These are phyloP conservation scores for Malurus cyaneus DNA, from an alignment of 2,113 vertebrate species.

Conservation along the genomic window DNA sequence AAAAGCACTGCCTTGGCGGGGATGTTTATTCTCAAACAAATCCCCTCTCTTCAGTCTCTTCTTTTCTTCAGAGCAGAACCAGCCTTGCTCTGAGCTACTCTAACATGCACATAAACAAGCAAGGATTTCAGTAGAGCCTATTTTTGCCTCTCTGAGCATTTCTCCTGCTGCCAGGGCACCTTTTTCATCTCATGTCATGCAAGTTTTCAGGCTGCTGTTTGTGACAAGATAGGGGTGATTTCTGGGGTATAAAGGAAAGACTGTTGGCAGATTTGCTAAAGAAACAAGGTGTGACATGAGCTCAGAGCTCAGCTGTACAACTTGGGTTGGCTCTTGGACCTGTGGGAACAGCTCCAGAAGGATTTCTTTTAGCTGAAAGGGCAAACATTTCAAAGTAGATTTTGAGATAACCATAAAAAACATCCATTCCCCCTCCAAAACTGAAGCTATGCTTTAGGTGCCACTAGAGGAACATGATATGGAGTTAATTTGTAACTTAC, in stretches of 20 bases:
- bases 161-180: not conserved
- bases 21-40: not conserved
- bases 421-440: not conserved
- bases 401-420: not conserved
- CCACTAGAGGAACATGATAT: not conserved
- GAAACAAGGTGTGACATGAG: not conserved
- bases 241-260: not conserved
- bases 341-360: not conserved
- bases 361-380: not conserved
- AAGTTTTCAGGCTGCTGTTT: not conserved
- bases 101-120: not conserved
- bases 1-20: not conserved
- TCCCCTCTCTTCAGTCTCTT: not conserved
- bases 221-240: not conserved
- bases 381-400: not conserved
- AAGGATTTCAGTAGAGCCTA: not conserved
- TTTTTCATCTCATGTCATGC: not conserved
- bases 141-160: not conserved
- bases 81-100: not conserved
- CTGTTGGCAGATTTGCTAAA: not conserved
- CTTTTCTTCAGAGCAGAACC: not conserved
- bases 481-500: not conserved
- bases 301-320: not conserved
- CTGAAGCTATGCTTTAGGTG: rapidly evolving
- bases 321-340: not conserved